phyloP scores from a whole-genome alignment of 1,140 invertebrate species.

The Musca vetustissima region DNA sequence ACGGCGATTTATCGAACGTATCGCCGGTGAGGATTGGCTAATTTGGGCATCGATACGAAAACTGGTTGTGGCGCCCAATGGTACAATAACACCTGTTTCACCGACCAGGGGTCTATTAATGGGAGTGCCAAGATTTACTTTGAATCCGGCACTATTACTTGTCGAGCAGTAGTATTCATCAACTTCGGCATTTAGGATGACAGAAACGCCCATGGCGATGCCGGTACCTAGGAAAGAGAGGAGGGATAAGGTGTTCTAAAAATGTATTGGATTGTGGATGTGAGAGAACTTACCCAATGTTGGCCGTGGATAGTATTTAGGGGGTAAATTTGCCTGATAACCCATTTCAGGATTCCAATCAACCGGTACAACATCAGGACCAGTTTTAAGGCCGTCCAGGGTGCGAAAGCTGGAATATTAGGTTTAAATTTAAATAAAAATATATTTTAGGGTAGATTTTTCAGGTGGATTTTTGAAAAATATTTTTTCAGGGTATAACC shows the following conservation, averaged over 20 bases:
- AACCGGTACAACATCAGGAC: constrained; percentile 45
- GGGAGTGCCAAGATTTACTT: constrained; percentile 66
- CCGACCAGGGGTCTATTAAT: constrained; percentile 74
- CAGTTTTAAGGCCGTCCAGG: too few relatives aligned
- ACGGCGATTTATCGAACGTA: too few relatives aligned
- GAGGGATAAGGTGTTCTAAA: neutral
- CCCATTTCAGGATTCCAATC: constrained; percentile 76
- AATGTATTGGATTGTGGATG: neutral
- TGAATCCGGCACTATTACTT: constrained; percentile 75
- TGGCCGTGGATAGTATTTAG: constrained; percentile 64
- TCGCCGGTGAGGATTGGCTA: constrained; percentile 65
- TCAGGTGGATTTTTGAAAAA: too few relatives aligned
- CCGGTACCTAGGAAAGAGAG: constrained; percentile 61
- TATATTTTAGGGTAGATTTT: too few relatives aligned
- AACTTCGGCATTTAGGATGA: constrained; percentile 69
- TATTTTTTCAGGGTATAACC: too few relatives aligned
- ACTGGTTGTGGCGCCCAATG: constrained; percentile 67
- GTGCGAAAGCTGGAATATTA: too few relatives aligned
- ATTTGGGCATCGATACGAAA: constrained; percentile 66
- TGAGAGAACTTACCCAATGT: constrained; percentile 49
- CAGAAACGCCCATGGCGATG: constrained; percentile 66
- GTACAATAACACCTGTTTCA: constrained; percentile 68
- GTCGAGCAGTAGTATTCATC: constrained; percentile 78
- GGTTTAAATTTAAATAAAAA: too few relatives aligned
- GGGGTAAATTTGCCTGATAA: constrained; percentile 60